A percentile compares a stretch with the other conserved stretches of the same genome.
Evolutionary conservation across 1,140 invertebrate species (phyloP).

Genomic region (Orussus abietinus): DNA sequence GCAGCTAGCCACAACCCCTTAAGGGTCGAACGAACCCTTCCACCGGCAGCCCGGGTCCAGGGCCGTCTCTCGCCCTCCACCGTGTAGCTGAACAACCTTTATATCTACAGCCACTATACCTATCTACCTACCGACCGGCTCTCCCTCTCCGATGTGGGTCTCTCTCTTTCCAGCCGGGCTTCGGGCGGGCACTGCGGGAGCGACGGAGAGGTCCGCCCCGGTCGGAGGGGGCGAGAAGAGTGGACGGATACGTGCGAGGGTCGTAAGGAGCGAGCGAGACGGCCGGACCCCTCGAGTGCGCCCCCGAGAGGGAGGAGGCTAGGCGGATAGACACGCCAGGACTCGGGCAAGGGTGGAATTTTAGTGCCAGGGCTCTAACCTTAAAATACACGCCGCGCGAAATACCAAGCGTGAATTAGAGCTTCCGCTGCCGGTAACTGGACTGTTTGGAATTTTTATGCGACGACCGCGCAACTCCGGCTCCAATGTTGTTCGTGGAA

Average conservation of each 20-base stretch:
- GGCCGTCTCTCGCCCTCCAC: constrained; percentile 15
- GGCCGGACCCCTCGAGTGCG: too few relatives aligned
- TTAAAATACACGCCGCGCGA: constrained; percentile 48
- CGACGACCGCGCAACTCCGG: too few relatives aligned
- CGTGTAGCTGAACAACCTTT: constrained; percentile 42
- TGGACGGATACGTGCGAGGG: too few relatives aligned
- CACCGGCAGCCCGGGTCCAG: constrained; percentile 30
- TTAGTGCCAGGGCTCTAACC: constrained; percentile 39
- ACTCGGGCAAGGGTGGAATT: constrained; percentile 40
- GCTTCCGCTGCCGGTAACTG: constrained; percentile 23
- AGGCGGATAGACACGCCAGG: constrained; percentile 14
- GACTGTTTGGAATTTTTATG: constrained; percentile 40
- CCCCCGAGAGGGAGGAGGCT: constrained; percentile 14
- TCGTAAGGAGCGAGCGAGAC: constrained; percentile 19
- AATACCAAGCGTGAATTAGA: constrained; percentile 50
- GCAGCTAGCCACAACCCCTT: constrained; percentile 55
- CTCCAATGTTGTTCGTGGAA: too few relatives aligned
- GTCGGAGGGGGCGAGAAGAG: constrained; percentile 11
- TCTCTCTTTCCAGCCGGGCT: too few relatives aligned
- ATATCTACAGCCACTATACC: constrained; percentile 45
- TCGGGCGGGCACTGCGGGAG: too few relatives aligned
- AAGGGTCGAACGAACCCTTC: constrained; percentile 54
- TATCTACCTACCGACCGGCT: constrained; percentile 32
- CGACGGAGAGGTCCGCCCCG: constrained; percentile 18
- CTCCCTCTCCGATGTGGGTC: constrained; percentile 22